Evolutionary conservation across 2,888 invertebrate species (phyloP).

Genomic region (Napeogenes inachia): DNA sequence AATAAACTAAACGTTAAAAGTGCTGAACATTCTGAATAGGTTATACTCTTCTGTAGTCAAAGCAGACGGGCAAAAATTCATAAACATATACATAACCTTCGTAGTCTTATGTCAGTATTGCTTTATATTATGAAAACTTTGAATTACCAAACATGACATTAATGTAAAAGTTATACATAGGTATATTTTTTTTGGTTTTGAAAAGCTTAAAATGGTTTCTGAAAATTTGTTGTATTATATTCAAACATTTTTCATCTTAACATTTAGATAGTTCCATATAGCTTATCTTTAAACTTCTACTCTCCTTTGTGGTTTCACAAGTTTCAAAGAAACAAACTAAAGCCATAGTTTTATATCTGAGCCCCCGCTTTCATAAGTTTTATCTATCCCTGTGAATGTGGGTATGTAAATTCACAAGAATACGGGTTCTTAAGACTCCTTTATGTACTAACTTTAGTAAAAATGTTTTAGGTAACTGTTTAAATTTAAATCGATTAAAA

Average conservation of each 20-base stretch:
- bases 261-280: slow-evolving; percentile 15
- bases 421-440: neutral
- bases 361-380: slow-evolving; percentile 15
- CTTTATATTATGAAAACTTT: no score
- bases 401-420: neutral
- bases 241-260: slow-evolving; percentile 10
- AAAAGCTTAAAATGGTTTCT: neutral
- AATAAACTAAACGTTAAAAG: no score
- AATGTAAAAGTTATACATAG: no score
- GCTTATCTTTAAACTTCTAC: slow-evolving; percentile 49
- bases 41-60: no score
- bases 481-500: neutral
- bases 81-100: no score
- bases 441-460: neutral
- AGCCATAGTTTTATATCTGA: slow-evolving; percentile 46
- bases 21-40: no score
- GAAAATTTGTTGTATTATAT: neutral
- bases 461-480: neutral
- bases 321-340: slow-evolving; percentile 49
- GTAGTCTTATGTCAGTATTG: no score
- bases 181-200: neutral
- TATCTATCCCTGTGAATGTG: slow-evolving; percentile 1
- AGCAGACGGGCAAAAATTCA: no score
- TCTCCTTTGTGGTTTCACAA: slow-evolving; percentile 64
- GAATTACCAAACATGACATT: no score